phyloP scores from a whole-genome alignment of 2,797 vertebrate species.

The Hypotaenidia okinawae region DNA sequence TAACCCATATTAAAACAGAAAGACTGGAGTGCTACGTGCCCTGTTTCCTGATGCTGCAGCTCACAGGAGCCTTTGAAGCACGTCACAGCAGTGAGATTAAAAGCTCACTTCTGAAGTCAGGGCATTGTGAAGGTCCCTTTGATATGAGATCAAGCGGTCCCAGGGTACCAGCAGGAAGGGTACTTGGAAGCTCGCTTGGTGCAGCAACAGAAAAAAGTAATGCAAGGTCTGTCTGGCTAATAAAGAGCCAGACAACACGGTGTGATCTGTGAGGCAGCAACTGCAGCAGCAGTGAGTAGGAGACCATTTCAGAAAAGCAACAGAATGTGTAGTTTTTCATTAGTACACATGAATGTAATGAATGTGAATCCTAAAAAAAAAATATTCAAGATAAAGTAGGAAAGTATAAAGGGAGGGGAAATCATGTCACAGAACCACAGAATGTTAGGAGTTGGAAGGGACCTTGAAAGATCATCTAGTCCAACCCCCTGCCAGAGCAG shows the following conservation, averaged over 20 bases:
- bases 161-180: neutral
- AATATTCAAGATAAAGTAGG: neutral
- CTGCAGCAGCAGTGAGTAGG: neutral
- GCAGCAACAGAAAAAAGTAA: neutral
- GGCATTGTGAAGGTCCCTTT: neutral
- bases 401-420: neutral
- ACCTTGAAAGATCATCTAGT: too few species aligned
- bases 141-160: neutral
- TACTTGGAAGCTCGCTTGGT: neutral
- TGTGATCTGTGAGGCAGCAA: neutral
- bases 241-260: neutral
- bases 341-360: neutral
- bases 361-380: neutral
- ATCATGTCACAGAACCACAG: too few species aligned
- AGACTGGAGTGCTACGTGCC: neutral
- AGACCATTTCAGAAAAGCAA: neutral
- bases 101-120: neutral
- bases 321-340: neutral
- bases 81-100: neutral
- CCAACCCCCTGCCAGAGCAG: too few species aligned
- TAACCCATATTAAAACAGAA: neutral
- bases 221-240: neutral
- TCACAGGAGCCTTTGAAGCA: constrained; percentile 1
- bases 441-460: too few species aligned
- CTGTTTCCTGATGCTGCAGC: neutral